Evolutionary conservation across 2,113 vertebrate species (phyloP).

Genomic region (Dipodomys stephensi): DNA sequence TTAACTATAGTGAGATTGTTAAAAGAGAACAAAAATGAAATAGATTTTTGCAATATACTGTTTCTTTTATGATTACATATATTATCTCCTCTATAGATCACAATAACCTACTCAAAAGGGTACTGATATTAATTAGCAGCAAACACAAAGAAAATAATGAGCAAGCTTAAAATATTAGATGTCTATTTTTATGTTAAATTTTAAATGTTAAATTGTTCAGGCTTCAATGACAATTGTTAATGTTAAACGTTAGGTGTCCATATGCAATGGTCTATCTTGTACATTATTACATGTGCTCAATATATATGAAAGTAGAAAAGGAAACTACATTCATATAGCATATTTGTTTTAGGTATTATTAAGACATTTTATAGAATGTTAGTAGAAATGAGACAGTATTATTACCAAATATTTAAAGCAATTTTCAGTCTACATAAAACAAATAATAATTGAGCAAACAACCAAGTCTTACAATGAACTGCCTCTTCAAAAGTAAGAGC

Average conservation of each 20-base stretch:
- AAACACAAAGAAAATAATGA: constrained; percentile 1
- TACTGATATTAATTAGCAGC: not conserved
- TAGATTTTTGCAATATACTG: not conserved
- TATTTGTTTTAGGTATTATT: not conserved
- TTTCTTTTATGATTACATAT: not conserved
- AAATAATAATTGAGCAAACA: constrained; percentile 26
- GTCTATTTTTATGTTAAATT: not conserved
- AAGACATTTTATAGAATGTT: not conserved
- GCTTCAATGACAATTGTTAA: too few relatives aligned
- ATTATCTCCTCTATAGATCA: not conserved
- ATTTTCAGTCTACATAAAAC: constrained; percentile 22
- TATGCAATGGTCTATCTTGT: not conserved
- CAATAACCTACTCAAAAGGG: not conserved
- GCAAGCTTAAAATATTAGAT: not conserved
- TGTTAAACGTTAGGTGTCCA: not conserved
- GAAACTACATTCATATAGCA: not conserved
- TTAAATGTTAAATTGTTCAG: too few relatives aligned
- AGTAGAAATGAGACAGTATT: not conserved
- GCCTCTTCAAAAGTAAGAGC: not conserved
- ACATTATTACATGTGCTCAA: not conserved
- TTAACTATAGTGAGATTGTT: not conserved
- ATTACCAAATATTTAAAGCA: constrained; percentile 46
- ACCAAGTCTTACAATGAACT: not conserved
- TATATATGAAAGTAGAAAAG: not conserved
- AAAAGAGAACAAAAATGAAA: not conserved